Percentiles rank a stretch among this genome's conserved stretches.
phyloP scores from a whole-genome alignment of 2,888 invertebrate genomes.

The Malthinus flaveolus region DNA sequence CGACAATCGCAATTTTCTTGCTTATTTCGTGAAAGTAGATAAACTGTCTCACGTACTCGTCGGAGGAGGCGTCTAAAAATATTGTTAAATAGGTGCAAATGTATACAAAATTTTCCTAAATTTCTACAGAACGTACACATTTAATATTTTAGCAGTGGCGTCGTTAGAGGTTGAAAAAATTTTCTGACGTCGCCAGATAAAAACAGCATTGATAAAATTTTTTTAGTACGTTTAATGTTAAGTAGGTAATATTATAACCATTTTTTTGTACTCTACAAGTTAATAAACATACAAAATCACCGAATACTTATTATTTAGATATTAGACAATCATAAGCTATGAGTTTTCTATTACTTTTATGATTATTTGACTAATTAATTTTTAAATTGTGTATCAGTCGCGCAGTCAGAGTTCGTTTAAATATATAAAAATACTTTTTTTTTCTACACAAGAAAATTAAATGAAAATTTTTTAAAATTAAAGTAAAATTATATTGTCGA shows the following conservation, averaged over 20 bases:
- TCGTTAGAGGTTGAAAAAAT: constrained; percentile 1
- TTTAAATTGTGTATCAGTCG: constrained; percentile 5
- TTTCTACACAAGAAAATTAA: too few relatives aligned
- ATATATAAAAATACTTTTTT: not conserved
- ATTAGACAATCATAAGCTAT: constrained; percentile 33
- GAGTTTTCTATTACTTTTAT: constrained; percentile 23
- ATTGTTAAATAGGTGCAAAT: constrained; percentile 21
- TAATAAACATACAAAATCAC: constrained; percentile 40
- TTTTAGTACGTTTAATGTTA: constrained; percentile 32
- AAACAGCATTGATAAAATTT: constrained; percentile 42
- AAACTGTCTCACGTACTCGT: constrained; percentile 8
- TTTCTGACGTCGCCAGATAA: constrained; percentile 35
- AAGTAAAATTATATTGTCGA: too few relatives aligned
- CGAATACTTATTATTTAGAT: constrained; percentile 33
- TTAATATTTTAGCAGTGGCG: not conserved
- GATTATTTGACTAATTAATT: not conserved
- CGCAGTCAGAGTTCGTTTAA: constrained; percentile 3
- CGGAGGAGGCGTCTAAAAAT: constrained; percentile 11
- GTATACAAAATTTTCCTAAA: not conserved
- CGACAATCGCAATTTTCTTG: too few relatives aligned
- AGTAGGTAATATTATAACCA: constrained; percentile 33
- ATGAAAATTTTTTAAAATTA: too few relatives aligned
- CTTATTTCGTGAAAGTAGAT: too few relatives aligned
- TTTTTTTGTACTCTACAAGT: constrained; percentile 41
- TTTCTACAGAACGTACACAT: constrained; percentile 4